Evolutionary conservation across 2,113 vertebrate species (phyloP).

Genomic region (Donacobius atricapilla): DNA sequence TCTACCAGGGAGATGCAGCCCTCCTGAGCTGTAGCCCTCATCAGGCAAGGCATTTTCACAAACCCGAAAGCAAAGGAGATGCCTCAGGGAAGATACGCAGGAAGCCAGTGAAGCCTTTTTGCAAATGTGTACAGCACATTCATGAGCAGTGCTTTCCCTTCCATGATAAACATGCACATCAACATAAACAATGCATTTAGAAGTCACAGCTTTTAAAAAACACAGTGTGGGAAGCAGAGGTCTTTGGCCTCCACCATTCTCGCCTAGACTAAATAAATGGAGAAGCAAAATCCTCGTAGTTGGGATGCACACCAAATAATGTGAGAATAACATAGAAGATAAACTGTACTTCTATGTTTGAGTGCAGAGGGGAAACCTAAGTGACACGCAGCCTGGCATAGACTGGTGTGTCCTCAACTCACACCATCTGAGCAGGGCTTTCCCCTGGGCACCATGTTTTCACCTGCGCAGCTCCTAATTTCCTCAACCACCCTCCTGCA

Average conservation of each 20-base stretch:
- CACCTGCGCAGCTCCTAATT: background rate
- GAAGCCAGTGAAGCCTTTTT: background rate
- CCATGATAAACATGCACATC: background rate
- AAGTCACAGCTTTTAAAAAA: background rate
- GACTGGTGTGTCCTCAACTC: background rate
- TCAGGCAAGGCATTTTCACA: background rate
- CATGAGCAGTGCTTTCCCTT: background rate
- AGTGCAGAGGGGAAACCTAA: background rate
- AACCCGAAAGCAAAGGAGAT: background rate
- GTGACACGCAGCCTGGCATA: background rate
- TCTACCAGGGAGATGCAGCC: too few species aligned
- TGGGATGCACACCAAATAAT: background rate
- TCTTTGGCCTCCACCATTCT: background rate
- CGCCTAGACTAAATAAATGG: conserved; percentile 23
- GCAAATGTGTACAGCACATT: background rate
- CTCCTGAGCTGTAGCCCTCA: background rate
- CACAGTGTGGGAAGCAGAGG: background rate
- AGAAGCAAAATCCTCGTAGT: background rate
- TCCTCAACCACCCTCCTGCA: background rate
- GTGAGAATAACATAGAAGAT: background rate
- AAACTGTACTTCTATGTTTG: background rate
- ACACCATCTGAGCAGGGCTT: background rate
- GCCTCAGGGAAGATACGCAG: background rate
- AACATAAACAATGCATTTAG: conserved; percentile 19
- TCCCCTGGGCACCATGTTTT: background rate